Evolutionary conservation across 2,888 invertebrate genomes (phyloP), one percentile per base, ranked within the genome.

Genomic region (Drosophila gaucha): DNA sequence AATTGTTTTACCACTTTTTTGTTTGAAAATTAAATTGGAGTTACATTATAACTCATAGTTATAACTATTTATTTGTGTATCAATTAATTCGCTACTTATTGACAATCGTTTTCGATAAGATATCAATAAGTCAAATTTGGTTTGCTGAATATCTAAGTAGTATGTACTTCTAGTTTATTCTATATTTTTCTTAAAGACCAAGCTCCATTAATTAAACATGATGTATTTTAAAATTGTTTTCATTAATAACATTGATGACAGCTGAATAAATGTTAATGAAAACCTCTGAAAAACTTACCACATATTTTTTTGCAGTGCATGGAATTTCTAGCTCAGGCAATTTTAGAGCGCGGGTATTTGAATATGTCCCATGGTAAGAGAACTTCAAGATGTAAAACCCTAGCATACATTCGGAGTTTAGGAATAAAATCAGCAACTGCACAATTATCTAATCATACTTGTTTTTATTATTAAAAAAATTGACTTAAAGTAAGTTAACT

Each of bases 371-470:
- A 6, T 2, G 24, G 1, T n/a, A 0, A 3, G 14, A 14, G 5
- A n/a, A 9, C 5, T 9, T 10, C 41, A 5, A 2, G n/a, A 6
- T 4, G 12, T 6, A n/a, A n/a, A n/a, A 22, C n/a, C 6, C 16
- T 3, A 12, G 6, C 2, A 46, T n/a, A 8, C 30, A 46, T 6
- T 30, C 20, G 6, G 9, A 24, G 0, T 26, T 16, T 5, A 4
- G 3, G 0, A 22, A n/a, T 8, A 39, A 0, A 3, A n/a, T 1
- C 3, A n/a, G 4, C 5, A 14, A 14, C 14, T 26, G 2, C 10
- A 14, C 22, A 24, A 3, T 24, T 41, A 41, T 41, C 41, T 41
- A 41, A 41, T 43, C 28, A 28, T 10, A 43, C 43, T 43, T 28
- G 16, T 18, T 12, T 26, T 36, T n/a, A 50, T 14, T 36, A 26